phyloP scores from a whole-genome alignment of 2,113 vertebrate genomes.

The Gymnogyps californianus region DNA sequence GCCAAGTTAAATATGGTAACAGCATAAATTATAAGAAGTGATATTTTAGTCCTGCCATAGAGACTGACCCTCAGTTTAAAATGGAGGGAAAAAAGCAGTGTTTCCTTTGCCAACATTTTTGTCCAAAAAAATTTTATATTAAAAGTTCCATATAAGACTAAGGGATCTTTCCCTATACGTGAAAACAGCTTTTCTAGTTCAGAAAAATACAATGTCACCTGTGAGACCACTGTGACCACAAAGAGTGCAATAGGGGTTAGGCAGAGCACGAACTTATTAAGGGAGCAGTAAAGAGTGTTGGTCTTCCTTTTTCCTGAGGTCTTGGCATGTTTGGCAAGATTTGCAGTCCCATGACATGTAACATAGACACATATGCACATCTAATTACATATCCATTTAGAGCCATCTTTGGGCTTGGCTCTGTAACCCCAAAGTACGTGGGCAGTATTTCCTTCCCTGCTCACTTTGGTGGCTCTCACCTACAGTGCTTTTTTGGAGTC shows the following conservation, averaged over 20 bases:
- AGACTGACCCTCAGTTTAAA: not conserved
- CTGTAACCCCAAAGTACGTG: not conserved
- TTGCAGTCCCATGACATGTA: not conserved
- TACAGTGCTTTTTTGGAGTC: not conserved
- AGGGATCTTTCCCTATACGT: not conserved
- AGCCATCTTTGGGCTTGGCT: not conserved
- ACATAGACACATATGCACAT: not conserved
- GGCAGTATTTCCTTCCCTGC: not conserved
- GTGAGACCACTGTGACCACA: not conserved
- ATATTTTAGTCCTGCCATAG: not conserved
- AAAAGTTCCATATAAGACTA: not conserved
- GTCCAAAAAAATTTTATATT: not conserved
- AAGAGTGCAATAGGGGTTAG: not conserved
- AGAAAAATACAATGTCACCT: not conserved
- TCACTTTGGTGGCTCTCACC: not conserved
- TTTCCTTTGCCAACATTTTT: not conserved
- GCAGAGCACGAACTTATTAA: not conserved
- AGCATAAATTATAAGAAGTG: not conserved
- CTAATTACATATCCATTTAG: not conserved
- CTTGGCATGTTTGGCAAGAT: not conserved
- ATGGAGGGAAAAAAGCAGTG: rapidly evolving
- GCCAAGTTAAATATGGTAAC: not conserved
- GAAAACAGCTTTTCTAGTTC: not conserved
- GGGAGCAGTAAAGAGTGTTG: not conserved
- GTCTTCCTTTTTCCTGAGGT: not conserved